Evolutionary conservation across 64 coral and sea anemone species (phyloP), one percentile per base, ranked within the genome.

Genomic region (Trachythela sp.): DNA sequence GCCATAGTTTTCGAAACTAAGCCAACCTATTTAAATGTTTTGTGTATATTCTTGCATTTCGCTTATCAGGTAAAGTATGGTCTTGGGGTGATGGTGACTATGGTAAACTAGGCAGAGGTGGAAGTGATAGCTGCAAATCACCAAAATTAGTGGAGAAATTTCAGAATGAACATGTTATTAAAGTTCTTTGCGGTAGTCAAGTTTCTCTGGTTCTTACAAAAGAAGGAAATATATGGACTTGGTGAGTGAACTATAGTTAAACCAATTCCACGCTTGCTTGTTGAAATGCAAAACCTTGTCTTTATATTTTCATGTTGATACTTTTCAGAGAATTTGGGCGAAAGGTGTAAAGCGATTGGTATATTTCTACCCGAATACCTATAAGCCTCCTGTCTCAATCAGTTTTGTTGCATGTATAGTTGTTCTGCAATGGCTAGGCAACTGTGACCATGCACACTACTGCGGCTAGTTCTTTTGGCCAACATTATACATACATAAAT

Each of bases 41-140:
- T n/a, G n/a, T n/a, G 49, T 52, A 52, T 52, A 52, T 52, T 52
- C 49, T 72, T 35, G 0, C 24, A 11, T 80, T 4, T 38, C 13
- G 13, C 45, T 48, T 91, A 39, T 83, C 84, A 97, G 95, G 95
- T 52, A 99, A 94, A n/a, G 93, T 99, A 4, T 99, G 96, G 96
- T 99, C 96, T 31, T 99, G 96, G 96, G 96, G 96, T 60, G 96
- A 99, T 93, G 96, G 96, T 40, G 96, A 99, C 76, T 99, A 99
- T 89, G 96, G 96, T 6, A 99, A 99, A 49, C 93, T 99, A 24
- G 96, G 96, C 3, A 90, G 92, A 87, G 96, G 96, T 36, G 96
- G 96, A 27, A 99, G 96, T 83, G 96, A 99, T 85, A 89, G 91
- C 0, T 91, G 91, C 83, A 99, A 95, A 85, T 83, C 89, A 35